Percentiles rank a stretch among this genome's conserved stretches.
These are phyloP conservation scores for Arizona elegans DNA, from an alignment of 2,113 vertebrate genomes.

Conservation along the genomic window DNA sequence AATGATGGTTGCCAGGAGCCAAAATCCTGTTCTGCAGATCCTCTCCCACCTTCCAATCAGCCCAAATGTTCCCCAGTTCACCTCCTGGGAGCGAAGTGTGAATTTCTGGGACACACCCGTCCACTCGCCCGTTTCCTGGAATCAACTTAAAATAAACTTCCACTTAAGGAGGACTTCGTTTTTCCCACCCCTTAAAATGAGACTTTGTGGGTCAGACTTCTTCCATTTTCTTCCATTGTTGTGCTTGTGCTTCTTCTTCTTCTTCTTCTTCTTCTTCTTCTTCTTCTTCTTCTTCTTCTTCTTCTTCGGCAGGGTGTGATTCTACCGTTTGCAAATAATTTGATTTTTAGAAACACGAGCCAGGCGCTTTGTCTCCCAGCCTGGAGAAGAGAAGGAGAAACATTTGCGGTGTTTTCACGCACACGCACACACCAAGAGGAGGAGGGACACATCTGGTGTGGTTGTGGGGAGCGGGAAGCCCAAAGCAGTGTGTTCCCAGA, in stretches of 20 bases:
- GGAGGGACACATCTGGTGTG: background rate
- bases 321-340: background rate
- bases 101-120: background rate
- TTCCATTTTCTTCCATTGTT: background rate
- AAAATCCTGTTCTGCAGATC: background rate
- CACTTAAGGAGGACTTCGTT: background rate
- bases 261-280: no score
- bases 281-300: no score
- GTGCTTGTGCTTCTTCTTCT: background rate
- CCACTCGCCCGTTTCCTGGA: background rate
- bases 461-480: background rate
- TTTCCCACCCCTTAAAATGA: background rate
- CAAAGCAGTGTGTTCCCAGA: slow-evolving; percentile 61
- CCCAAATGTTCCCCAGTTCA: background rate
- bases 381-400: background rate
- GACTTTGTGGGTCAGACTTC: background rate
- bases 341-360: background rate
- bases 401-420: rapidly evolving
- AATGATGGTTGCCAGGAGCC: background rate
- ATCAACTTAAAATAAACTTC: background rate
- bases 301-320: no score
- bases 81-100: background rate
- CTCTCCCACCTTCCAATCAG: background rate
- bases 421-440: background rate
- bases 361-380: rapidly evolving